phyloP scores from a whole-genome alignment of 2,797 vertebrate species.

The Emydoidea blandingii region DNA sequence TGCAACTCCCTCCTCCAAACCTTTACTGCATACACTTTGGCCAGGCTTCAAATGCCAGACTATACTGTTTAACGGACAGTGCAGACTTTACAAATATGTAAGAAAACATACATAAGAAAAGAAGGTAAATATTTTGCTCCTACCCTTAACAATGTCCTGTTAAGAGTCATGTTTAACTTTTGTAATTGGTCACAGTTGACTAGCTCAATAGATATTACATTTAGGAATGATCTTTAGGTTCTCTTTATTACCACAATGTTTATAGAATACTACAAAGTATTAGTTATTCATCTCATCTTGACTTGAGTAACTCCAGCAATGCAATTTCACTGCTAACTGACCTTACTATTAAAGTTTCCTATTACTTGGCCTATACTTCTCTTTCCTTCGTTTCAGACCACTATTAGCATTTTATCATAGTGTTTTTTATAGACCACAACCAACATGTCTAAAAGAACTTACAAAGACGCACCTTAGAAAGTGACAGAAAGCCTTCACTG shows the following conservation, averaged over 20 bases:
- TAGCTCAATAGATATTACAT: neutral
- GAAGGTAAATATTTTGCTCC: neutral
- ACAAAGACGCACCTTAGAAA: slow-evolving; percentile 90
- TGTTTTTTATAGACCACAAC: neutral
- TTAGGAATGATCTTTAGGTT: neutral
- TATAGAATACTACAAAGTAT: neutral
- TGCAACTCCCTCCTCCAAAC: neutral
- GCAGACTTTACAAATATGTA: neutral
- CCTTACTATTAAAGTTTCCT: neutral
- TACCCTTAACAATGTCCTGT: neutral
- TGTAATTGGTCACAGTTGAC: neutral
- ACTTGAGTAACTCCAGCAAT: neutral
- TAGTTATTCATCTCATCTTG: neutral
- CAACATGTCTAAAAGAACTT: neutral
- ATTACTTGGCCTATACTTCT: neutral
- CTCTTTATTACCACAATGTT: neutral
- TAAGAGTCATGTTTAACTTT: neutral
- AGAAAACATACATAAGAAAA: neutral
- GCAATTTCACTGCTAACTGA: neutral
- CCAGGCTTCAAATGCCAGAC: neutral
- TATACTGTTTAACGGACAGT: neutral
- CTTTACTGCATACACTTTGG: neutral
- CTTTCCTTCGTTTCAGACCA: neutral
- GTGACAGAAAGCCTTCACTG: slow-evolving; percentile 92
- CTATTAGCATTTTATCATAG: neutral